Evolutionary conservation across 2,888 invertebrate species (phyloP).

Genomic region (Lochmaea crataegi): DNA sequence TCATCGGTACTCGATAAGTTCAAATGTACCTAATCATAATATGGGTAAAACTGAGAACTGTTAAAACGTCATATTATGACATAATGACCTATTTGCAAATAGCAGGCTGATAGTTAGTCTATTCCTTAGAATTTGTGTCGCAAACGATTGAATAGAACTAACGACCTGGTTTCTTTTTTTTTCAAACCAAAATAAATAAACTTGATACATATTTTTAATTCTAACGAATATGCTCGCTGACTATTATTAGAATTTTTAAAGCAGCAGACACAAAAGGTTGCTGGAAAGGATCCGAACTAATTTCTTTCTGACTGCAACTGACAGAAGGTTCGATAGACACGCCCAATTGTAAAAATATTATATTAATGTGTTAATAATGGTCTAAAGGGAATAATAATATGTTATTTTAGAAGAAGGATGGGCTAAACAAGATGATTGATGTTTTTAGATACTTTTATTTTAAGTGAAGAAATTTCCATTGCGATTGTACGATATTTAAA

Average conservation of each 20-base stretch:
- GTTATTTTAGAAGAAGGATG: slow-evolving; percentile 56
- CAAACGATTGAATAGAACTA: no score
- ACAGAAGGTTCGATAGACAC: slow-evolving; percentile 64
- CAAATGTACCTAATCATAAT: no score
- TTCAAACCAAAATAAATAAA: no score
- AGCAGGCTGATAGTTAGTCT: no score
- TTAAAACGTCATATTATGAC: no score
- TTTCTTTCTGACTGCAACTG: slow-evolving; percentile 61
- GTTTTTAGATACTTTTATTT: slow-evolving; percentile 34
- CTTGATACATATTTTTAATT: not conserved
- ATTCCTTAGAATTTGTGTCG: no score
- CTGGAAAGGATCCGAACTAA: slow-evolving; percentile 56
- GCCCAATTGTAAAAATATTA: slow-evolving; percentile 65
- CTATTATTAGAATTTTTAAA: slow-evolving; percentile 41
- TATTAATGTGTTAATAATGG: slow-evolving; percentile 65
- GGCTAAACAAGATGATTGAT: slow-evolving; percentile 52
- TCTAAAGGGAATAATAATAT: slow-evolving; percentile 62
- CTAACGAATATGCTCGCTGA: slow-evolving; percentile 7
- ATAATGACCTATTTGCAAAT: no score
- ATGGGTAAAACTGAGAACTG: no score
- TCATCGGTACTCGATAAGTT: no score
- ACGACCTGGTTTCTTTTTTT: no score
- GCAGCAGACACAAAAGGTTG: slow-evolving; percentile 37
- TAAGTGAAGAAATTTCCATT: not conserved
- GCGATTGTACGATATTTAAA: not conserved